phyloP scores from a whole-genome alignment of 2,888 invertebrate species.

The Eupithecia pulchellata region DNA sequence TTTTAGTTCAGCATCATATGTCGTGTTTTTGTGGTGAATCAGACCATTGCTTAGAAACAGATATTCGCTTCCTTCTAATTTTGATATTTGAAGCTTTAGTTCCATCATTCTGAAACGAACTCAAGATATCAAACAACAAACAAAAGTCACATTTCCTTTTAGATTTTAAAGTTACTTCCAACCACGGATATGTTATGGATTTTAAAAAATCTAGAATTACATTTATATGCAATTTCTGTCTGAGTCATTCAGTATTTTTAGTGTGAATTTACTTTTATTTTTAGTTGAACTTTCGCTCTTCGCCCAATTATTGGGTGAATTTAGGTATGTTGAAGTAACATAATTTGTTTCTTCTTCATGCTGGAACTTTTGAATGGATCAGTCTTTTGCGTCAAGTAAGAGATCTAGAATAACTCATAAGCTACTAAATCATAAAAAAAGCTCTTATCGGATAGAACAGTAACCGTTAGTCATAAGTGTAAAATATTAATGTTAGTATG shows the following conservation, averaged over 20 bases:
- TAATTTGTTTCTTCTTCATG: neutral
- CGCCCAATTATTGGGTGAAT: too few relatives aligned
- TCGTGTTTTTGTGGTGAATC: slow-evolving; percentile 56
- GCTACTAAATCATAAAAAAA: too few relatives aligned
- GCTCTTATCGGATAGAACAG: too few relatives aligned
- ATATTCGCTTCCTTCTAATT: slow-evolving; percentile 58
- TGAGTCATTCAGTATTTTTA: neutral
- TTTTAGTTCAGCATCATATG: slow-evolving; percentile 55
- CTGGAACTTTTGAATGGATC: neutral
- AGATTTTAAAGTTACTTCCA: neutral
- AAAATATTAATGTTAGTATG: neutral
- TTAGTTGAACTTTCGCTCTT: too few relatives aligned
- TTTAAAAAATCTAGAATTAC: neutral
- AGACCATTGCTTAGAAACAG: slow-evolving; percentile 62
- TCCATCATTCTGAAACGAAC: slow-evolving; percentile 65
- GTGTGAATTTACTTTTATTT: too few relatives aligned
- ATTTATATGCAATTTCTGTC: neutral
- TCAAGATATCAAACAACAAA: neutral
- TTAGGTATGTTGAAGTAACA: too few relatives aligned
- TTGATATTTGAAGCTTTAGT: slow-evolving; percentile 61
- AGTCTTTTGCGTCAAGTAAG: neutral
- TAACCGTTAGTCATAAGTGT: neutral
- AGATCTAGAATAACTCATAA: neutral
- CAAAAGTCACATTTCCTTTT: neutral
- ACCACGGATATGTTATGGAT: neutral